Base-by-base conservation (phyloP, 2,797 vertebrate species). In the Borostomias antarcticus region DNA sequence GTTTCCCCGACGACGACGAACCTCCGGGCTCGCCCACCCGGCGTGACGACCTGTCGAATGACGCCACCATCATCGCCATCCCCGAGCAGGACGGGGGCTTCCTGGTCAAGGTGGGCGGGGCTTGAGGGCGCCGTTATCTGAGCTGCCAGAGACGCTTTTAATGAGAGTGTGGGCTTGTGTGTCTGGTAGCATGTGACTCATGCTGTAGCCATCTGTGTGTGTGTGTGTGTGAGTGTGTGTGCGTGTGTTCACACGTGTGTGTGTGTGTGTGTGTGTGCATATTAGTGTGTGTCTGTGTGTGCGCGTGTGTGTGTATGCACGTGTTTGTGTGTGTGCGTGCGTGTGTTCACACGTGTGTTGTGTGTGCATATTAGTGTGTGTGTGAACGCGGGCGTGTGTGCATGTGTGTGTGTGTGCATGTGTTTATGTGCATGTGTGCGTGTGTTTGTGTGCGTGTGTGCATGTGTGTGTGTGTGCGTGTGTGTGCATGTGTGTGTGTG, bases 41-140 rank as follows among this genome's bases (percentile, higher is more conserved):
- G 0, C 80, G 80, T 45, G 85, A 88, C 0, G 84, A 86, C 63
- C 80, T 75, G 21, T 78, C 81, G 17, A 85, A 88, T 54, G 70
- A 84, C 0, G 85, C 79, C 4, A 67, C 68, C 68, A 76, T 91
- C 48, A 21, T 77, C 1, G 90, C 89, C 33, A 15, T 83, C 11
- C 67, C n/a, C 2, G 86, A 90, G 52, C 81, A 89, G 17, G 88
- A 90, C 4, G 85, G 88, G 13, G 80, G 79, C 72, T 91, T 86
- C 73, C 74, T 90, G 56, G 89, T 91, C 33, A 91, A 91, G 85
- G 90, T 90, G 60, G 64, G 83, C 11, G 13, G 2, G 54, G 30
- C 5, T 32, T 1, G 54, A 19, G 15, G 17, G 3, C 13, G 15
- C 40, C 40, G n/a, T n/a, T n/a, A n/a, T n/a, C n/a, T n/a, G n/a